Conservation (phyloP, 1,140 invertebrate species). For the Temnothorax curvispinosus region DNA sequence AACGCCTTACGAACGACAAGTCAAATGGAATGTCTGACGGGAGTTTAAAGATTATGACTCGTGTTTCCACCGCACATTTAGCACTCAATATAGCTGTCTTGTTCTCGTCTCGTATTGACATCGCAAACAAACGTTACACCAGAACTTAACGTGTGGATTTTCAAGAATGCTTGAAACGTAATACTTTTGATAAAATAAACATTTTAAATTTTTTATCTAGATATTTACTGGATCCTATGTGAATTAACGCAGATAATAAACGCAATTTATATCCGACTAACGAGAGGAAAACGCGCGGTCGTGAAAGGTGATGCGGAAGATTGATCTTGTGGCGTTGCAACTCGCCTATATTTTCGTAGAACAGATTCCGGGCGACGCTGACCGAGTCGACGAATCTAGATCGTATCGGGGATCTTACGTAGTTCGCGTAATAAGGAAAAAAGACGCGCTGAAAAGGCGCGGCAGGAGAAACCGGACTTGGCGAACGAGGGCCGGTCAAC, state of each 20-base stretch:
- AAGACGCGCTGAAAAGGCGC: conserved; percentile 1
- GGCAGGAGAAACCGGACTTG: conserved; percentile 47
- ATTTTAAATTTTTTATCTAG: neutral
- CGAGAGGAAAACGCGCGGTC: neutral
- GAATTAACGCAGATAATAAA: neutral
- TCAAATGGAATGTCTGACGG: conserved; percentile 56
- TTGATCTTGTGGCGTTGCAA: neutral
- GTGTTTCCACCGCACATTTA: conserved; percentile 49
- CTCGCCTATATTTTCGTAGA: conserved; percentile 37
- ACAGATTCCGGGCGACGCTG: conserved; percentile 10
- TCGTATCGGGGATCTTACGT: conserved; percentile 18
- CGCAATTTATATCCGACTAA: neutral
- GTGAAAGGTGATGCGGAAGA: neutral
- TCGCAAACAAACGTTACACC: neutral
- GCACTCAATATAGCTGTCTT: conserved; percentile 34
- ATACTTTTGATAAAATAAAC: neutral
- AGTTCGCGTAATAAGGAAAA: conserved; percentile 55
- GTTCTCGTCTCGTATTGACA: neutral
- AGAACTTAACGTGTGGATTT: neutral
- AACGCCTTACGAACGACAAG: conserved; percentile 38
- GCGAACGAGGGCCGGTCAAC: conserved; percentile 26
- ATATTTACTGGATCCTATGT: neutral
- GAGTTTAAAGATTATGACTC: conserved; percentile 50
- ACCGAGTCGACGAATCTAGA: conserved; percentile 7
- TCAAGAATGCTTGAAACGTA: neutral